phyloP scores from a whole-genome alignment of 2,888 invertebrate genomes.

The Volucella bombylans region DNA sequence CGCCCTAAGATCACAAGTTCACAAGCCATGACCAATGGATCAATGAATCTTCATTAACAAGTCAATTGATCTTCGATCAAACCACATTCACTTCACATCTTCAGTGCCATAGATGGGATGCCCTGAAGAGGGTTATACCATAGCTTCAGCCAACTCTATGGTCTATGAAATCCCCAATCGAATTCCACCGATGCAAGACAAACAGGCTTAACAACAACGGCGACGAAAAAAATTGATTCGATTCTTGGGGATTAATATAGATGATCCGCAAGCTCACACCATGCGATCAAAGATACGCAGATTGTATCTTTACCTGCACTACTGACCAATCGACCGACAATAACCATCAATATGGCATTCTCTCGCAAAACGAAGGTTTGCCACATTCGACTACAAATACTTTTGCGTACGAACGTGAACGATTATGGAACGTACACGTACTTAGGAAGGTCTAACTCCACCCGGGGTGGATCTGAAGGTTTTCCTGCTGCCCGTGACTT shows the following conservation, averaged over 20 bases:
- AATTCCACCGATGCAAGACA: slow-evolving; percentile 12
- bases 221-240: slow-evolving; percentile 28
- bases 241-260: slow-evolving; percentile 59
- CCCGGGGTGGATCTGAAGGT: slow-evolving; percentile 50
- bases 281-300: slow-evolving; percentile 45
- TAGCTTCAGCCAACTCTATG: background rate
- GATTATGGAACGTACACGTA: slow-evolving; percentile 57
- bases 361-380: slow-evolving; percentile 29
- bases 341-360: slow-evolving; percentile 55
- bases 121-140: slow-evolving; percentile 33
- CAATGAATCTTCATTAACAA: slow-evolving; percentile 71
- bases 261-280: slow-evolving; percentile 58
- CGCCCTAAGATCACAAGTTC: slow-evolving; percentile 61
- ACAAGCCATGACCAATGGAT: slow-evolving; percentile 65
- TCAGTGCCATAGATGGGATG: slow-evolving; percentile 12
- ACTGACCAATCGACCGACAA: slow-evolving; percentile 70
- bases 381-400: slow-evolving; percentile 43
- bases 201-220: background rate
- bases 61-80: slow-evolving; percentile 58
- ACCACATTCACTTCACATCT: slow-evolving; percentile 37
- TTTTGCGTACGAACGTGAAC: slow-evolving; percentile 57
- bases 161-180: slow-evolving; percentile 44
- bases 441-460: slow-evolving; percentile 56
- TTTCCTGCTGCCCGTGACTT: background rate
- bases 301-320: slow-evolving; percentile 47